Evolutionary conservation across 2,113 vertebrate genomes (phyloP), one percentile per base, ranked within the genome.

Genomic region (Chionomys nivalis): DNA sequence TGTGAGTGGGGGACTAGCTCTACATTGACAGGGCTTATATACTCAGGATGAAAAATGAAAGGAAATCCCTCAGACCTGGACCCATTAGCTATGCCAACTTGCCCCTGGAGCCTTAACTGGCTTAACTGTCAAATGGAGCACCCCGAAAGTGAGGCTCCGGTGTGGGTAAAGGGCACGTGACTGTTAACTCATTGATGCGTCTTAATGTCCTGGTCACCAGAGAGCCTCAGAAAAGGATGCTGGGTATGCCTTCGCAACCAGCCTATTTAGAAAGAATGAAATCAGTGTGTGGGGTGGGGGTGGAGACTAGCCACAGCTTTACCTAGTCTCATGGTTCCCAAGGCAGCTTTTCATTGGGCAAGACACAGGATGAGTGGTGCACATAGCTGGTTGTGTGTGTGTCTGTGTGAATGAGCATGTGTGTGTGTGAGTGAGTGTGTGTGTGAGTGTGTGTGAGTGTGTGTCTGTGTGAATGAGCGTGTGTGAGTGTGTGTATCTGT

Each of bases 11-110:
- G 81, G 23, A 58, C 39, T 70, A 23, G 91, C 82, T 89, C 52
- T 47, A 31, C 33, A 13, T 0, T 0, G 11, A n/a, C 0, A 31
- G 42, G 33, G 14, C 4, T 52, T 61, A 28, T 3, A 36, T 17
- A 26, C 26, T 49, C 5, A 1, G 13, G 10, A 21, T 28, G 49
- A 79, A 58, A n/a, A 16, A 26, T 5, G 8, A n/a, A 49, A 36
- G 55, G 66, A 58, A 81, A 86, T 0, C 21, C 61, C 76, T 33
- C 21, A 28, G 68, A 73, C 26, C 19, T 14, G 12, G 13, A 58
- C 5, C 28, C 76, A 10, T 44, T 3, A 8, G 68, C 72, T 33
- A 2, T 11, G 4, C 4, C 36, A 23, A 31, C 49, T 42, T 79
- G n/a, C 58, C 68, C 55, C 31, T 16, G 3, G 52, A 89, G 61